Evolutionary conservation across 92 coral and sea anemone species (phyloP).

Genomic region (Epizoanthus scotinus): DNA sequence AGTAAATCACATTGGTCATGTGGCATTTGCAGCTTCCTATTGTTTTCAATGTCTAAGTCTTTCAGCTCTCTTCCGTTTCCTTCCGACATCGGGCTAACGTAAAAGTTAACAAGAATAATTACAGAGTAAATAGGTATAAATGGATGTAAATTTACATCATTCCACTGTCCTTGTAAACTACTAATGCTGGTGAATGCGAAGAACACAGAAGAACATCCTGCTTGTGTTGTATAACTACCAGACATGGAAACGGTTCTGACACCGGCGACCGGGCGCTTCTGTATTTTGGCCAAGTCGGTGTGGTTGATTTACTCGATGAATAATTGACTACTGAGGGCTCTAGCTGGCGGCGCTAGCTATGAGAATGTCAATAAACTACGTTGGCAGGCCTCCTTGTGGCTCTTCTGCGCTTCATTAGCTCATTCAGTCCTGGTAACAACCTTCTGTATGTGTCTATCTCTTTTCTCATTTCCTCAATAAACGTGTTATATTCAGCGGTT

Average conservation of each 20-base stretch:
- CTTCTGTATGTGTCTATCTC: conserved; percentile 65
- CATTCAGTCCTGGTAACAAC: conserved; percentile 56
- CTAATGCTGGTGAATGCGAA: no score
- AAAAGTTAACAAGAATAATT: background rate
- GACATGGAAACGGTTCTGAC: background rate
- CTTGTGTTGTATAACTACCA: background rate
- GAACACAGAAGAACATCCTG: background rate
- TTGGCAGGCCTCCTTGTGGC: background rate
- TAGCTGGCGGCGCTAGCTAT: background rate
- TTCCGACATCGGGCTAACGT: conserved; percentile 4
- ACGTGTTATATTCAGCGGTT: background rate
- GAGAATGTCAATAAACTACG: background rate
- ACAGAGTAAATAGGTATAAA: background rate
- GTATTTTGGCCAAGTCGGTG: background rate
- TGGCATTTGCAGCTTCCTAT: background rate
- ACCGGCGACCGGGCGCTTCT: background rate
- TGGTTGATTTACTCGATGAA: conserved; percentile 4
- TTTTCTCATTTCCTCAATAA: conserved; percentile 60
- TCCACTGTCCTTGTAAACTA: no score
- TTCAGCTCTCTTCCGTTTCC: conserved; percentile 3
- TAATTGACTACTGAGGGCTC: conserved; percentile 2
- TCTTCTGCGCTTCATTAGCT: conserved; percentile 49
- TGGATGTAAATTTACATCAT: background rate
- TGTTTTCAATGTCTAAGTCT: background rate
- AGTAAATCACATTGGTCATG: background rate